Evolutionary conservation across 2,888 invertebrate genomes (phyloP), one percentile per base, ranked within the genome.

Genomic region (Ophion costatus): DNA sequence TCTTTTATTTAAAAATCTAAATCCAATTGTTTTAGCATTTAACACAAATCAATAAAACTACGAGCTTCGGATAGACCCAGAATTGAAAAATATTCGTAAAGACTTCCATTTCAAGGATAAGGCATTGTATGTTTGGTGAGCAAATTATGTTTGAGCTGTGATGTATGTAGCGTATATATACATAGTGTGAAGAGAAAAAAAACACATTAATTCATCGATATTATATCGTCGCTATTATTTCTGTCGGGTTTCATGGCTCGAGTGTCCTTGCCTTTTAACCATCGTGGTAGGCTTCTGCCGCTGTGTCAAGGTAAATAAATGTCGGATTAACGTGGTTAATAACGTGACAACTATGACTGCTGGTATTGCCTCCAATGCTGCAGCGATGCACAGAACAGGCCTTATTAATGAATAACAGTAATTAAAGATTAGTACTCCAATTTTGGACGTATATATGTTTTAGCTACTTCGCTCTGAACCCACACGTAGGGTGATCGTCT

Each of bases 241-340:
- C 66, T 61, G 77, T 73, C 73, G 66, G 73, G 80, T 82, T 82
- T 85, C 76, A 85, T 82, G 77, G 73, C 69, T 82, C 83, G 83
- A 83, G 69, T 87, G 89, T 88, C 91, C 90, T 91, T 91, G 91
- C 86, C 67, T 89, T 89, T 87, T 89, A 87, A 89, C 89, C 87
- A 89, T 88, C 89, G 87, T 88, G 17, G 56, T 57, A 14, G 88
- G 80, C 86, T 70, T 42, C 57, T 56, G 73, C 63, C 76, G 87
- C 79, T 87, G 87, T 91, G 90, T 91, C 91, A 91, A 91, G 91
- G 91, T 89, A 83, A 86, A 82, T 71, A 82, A 67, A 84, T 80
- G 67, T 82, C 77, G 82, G 80, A 82, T 85, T 80, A 82, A 77
- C 80, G 82, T 76, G 67, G 63, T 57, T 82, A 82, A 85, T 80